Evolutionary conservation across 2,888 invertebrate species (phyloP).

Genomic region (Linnaemya tessellans): DNA sequence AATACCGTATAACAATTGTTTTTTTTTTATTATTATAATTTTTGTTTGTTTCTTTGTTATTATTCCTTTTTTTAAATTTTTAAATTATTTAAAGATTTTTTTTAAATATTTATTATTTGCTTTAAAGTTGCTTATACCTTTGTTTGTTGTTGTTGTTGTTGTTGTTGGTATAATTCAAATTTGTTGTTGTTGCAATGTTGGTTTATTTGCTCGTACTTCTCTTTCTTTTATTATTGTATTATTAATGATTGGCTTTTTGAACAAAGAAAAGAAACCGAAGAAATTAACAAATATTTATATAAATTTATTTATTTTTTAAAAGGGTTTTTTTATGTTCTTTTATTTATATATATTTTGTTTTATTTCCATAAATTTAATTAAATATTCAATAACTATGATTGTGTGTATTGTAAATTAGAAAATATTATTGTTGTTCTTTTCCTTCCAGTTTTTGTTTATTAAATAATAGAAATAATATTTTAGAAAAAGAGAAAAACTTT

Average conservation of each 20-base stretch:
- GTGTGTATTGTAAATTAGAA: slow-evolving; percentile 66
- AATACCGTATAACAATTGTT: slow-evolving; percentile 82
- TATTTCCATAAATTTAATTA: slow-evolving; percentile 61
- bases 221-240: slow-evolving; percentile 38
- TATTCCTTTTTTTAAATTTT: slow-evolving; percentile 55
- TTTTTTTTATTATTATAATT: slow-evolving; percentile 50
- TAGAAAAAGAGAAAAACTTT: slow-evolving; percentile 45
- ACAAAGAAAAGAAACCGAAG: slow-evolving; percentile 64
- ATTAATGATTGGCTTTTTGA: slow-evolving; percentile 66
- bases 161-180: slow-evolving; percentile 58
- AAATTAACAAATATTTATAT: slow-evolving; percentile 58
- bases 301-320: slow-evolving; percentile 50
- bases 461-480: slow-evolving; percentile 44
- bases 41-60: slow-evolving; percentile 69
- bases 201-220: slow-evolving; percentile 8
- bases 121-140: slow-evolving; percentile 68
- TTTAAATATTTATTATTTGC: slow-evolving; percentile 65
- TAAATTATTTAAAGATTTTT: slow-evolving; percentile 61
- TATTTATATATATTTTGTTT: slow-evolving; percentile 24
- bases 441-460: slow-evolving; percentile 14
- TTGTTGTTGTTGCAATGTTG: slow-evolving; percentile 21
- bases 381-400: slow-evolving; percentile 70
- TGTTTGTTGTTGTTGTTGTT: slow-evolving; percentile 33
- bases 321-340: slow-evolving; percentile 43
- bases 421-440: slow-evolving; percentile 36